Evolutionary conservation across 2,113 vertebrate species (phyloP), one percentile per base, ranked within the genome.

Genomic region (Beaufortia kweichowensis): DNA sequence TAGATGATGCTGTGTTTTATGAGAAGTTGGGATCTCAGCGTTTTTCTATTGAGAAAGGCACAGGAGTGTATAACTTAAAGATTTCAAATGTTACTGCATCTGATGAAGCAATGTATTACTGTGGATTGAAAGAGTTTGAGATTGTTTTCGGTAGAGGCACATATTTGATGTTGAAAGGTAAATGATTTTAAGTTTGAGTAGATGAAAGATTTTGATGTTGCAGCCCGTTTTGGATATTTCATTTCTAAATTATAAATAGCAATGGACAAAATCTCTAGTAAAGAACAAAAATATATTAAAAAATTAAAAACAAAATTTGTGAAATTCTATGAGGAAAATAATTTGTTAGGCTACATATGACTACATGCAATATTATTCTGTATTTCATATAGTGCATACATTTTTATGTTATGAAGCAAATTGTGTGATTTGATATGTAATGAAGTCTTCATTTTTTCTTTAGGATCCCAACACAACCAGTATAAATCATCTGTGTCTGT

Each of bases 391-490:
- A 43, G 1, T 46, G 43, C 17, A 60, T 28, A 9, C 0, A 1
- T 35, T 35, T 3, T 35, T 35, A 3, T 35, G 10, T 7, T 7
- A 39, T 35, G 7, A 35, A 35, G 10, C 10, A 2, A 46, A 15
- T 14, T 0, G 1, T 46, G 43, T 46, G 15, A 15, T 15, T 15
- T 46, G 12, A 12, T 46, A 15, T 39, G 10, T 46, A 17, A 50
- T n/a, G n/a, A 50, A n/a, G 48, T 50, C 19, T 50, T n/a, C 15
- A 8, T 50, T 15, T 50, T 19, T 50, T 15, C 15, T 41, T 55
- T 68, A 48, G 24, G 62, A 1, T 73, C 77, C 0, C 61, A 23
- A 78, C 26, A 39, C 17, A 48, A 56, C 85, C 84, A 73, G 65
- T 28, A 5, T 6, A 39, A 48, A 6, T 66, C 2, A 3, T 31